Conservation (phyloP, 2,888 invertebrate genomes). For the Callimorpha dominula region DNA sequence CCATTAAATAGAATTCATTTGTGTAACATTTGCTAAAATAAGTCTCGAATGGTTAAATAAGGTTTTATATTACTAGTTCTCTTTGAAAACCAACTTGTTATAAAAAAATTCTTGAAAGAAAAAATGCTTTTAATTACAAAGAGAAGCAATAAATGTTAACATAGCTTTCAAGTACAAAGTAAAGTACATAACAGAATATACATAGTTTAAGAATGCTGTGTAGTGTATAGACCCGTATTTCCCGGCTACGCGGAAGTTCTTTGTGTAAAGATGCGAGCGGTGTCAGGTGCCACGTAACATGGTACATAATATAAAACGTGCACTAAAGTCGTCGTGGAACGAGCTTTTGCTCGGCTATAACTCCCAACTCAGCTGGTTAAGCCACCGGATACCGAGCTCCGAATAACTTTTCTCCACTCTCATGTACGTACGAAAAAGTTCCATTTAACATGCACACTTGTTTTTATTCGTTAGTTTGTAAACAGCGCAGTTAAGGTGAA, state of each 20-base stretch:
- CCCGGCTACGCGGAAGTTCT: constrained; percentile 46
- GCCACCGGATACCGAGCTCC: constrained; percentile 46
- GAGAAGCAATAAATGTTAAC: constrained; percentile 17
- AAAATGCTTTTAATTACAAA: constrained; percentile 9
- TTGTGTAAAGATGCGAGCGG: constrained; percentile 56
- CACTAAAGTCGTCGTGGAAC: constrained; percentile 54
- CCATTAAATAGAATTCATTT: neutral
- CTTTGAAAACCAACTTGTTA: constrained; percentile 1
- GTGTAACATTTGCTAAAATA: neutral
- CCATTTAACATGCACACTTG: constrained; percentile 46
- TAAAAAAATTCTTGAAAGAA: neutral
- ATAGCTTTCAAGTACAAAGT: constrained; percentile 20
- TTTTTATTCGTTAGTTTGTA: constrained; percentile 53
- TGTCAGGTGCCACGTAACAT: constrained; percentile 57
- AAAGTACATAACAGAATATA: constrained; percentile 13
- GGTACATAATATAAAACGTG: constrained; percentile 64
- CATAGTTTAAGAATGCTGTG: constrained; percentile 33
- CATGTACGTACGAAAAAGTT: constrained; percentile 50
- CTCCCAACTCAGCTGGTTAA: constrained; percentile 55
- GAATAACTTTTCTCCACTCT: constrained; percentile 57
- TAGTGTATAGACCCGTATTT: constrained; percentile 28
- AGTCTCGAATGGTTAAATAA: neutral
- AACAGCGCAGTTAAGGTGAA: constrained; percentile 42
- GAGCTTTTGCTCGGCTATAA: constrained; percentile 53
- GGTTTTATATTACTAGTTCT: neutral